These are phyloP conservation scores for Perizoma affinitatum DNA, from an alignment of 2,888 invertebrate genomes.

Conservation along the genomic window DNA sequence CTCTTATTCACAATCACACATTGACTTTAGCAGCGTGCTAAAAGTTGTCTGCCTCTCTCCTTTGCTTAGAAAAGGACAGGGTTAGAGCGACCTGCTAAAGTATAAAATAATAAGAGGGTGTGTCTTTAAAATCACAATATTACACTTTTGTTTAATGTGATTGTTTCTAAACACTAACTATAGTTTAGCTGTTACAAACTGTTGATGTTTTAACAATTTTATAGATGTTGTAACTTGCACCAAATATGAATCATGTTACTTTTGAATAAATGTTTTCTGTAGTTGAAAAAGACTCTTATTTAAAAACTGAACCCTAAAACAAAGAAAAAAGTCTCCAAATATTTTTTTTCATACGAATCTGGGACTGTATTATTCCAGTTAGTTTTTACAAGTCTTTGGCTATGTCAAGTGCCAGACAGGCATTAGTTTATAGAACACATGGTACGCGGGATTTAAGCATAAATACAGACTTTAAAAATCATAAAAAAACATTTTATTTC, in stretches of 20 bases:
- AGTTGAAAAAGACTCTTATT: slow-evolving; percentile 26
- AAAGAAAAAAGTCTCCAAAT: too few relatives aligned
- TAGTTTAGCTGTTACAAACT: slow-evolving; percentile 22
- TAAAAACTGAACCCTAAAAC: neutral
- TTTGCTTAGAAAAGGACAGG: too few relatives aligned
- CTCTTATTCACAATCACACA: too few relatives aligned
- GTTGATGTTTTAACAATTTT: slow-evolving; percentile 53
- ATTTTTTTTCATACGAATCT: too few relatives aligned
- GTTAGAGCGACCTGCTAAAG: too few relatives aligned
- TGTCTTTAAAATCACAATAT: neutral
- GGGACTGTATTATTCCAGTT: too few relatives aligned
- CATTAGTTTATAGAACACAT: too few relatives aligned
- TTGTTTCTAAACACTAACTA: slow-evolving; percentile 33
- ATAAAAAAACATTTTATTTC: slow-evolving; percentile 52
- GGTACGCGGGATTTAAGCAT: neutral
- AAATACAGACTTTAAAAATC: slow-evolving; percentile 36
- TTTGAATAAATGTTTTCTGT: slow-evolving; percentile 44
- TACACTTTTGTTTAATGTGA: slow-evolving; percentile 11
- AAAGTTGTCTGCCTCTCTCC: too few relatives aligned
- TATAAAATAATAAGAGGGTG: too few relatives aligned
- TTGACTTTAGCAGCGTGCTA: too few relatives aligned
- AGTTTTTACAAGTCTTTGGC: too few relatives aligned
- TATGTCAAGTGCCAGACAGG: too few relatives aligned
- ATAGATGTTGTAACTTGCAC: slow-evolving; percentile 58
- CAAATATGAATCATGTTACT: slow-evolving; percentile 50